Evolutionary conservation across 2,113 vertebrate genomes (phyloP).

Genomic region (Chamaea fasciata): DNA sequence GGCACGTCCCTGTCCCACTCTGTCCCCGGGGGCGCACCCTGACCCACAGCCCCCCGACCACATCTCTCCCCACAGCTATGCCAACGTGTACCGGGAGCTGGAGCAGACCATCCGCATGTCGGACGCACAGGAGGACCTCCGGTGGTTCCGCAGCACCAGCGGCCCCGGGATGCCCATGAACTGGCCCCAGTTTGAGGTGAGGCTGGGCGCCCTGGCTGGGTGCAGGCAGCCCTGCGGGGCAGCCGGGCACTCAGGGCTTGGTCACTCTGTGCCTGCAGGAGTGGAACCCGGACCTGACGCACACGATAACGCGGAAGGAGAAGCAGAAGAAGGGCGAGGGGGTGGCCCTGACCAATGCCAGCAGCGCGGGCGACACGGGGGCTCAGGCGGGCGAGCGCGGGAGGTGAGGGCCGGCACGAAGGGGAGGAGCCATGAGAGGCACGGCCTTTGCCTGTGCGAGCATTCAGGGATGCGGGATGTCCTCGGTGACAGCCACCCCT

Average conservation of each 20-base stretch:
- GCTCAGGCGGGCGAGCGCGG: conserved; percentile 87
- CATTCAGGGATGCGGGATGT: rapidly evolving
- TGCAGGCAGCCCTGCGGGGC: rapidly evolving
- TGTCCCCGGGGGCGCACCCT: rapidly evolving
- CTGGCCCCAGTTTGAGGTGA: conserved; percentile 97
- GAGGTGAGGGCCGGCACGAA: conserved; percentile 68
- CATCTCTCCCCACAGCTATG: conserved; percentile 72
- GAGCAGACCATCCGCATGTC: conserved; percentile 88
- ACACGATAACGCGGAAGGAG: conserved; percentile 87
- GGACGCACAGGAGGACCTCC: conserved; percentile 94
- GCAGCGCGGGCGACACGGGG: conserved; percentile 79
- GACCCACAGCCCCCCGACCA: neutral
- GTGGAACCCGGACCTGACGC: conserved; percentile 91
- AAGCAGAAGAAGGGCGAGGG: conserved; percentile 91
- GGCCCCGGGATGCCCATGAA: conserved; percentile 97
- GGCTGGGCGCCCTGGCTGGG: neutral
- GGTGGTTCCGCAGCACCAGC: conserved; percentile 95
- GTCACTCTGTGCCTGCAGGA: conserved; percentile 73
- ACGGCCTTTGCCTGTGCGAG: rapidly evolving
- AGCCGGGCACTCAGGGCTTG: rapidly evolving
- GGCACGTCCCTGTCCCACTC: rapidly evolving
- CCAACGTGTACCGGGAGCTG: conserved; percentile 90
- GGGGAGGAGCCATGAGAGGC: rapidly evolving
- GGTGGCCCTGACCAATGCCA: conserved; percentile 77
- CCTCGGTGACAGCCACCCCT: neutral